Evolutionary conservation across 2,113 vertebrate species (phyloP).

Genomic region (Ceyx margarethae): DNA sequence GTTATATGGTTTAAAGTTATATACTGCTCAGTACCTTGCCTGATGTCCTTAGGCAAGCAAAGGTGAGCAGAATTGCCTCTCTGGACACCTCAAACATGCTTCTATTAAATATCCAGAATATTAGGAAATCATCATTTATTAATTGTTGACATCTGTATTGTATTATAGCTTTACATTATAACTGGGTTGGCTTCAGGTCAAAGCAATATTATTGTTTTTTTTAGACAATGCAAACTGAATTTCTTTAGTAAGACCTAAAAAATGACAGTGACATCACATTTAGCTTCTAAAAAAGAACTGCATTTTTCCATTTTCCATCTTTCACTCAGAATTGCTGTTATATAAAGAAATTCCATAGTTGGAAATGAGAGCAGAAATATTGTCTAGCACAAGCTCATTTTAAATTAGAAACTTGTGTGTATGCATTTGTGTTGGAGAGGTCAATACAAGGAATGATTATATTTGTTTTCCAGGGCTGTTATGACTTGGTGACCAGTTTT

Average conservation of each 20-base stretch:
- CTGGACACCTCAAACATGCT: background rate
- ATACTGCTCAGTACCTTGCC: background rate
- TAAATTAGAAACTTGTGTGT: background rate
- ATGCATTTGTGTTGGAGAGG: background rate
- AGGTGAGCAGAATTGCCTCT: background rate
- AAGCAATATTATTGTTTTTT: background rate
- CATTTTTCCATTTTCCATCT: background rate
- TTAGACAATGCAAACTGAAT: background rate
- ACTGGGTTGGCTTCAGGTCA: background rate
- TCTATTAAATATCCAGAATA: background rate
- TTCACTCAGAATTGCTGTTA: background rate
- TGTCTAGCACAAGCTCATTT: background rate
- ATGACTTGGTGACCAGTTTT: conserved; percentile 92
- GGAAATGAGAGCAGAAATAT: background rate
- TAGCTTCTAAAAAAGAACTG: background rate
- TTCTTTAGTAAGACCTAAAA: background rate
- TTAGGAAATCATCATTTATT: background rate
- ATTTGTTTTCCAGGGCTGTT: conserved; percentile 85
- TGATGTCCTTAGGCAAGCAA: background rate
- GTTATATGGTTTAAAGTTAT: background rate
- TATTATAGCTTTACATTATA: background rate
- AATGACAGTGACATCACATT: background rate
- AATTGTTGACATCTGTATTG: background rate
- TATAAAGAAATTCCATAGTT: background rate
- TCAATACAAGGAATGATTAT: background rate